Conservation (phyloP, 30 jellyfish, hydroid and myxozoan genomes). For the Cassiopea xamachana region DNA sequence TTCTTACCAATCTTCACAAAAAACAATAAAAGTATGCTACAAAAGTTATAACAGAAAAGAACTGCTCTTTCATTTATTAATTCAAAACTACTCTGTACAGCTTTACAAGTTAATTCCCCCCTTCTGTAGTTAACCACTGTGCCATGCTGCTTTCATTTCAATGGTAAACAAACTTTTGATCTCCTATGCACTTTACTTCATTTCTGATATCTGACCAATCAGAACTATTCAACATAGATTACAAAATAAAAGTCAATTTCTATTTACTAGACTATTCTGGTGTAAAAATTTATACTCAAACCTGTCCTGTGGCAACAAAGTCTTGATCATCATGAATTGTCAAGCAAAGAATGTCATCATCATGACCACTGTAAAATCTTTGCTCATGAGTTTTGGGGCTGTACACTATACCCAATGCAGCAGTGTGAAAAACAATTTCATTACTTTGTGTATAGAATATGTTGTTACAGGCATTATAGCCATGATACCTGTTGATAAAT, state of each 20-base stretch:
- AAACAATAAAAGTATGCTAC: background rate
- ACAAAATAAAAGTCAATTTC: no score
- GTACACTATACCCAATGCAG: conserved; percentile 93
- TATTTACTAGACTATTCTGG: no score
- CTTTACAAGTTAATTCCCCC: no score
- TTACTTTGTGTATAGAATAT: conserved; percentile 93
- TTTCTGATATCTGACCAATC: no score
- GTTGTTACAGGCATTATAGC: conserved; percentile 97
- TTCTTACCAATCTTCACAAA: conserved; percentile 80
- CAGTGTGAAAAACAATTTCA: conserved; percentile 98
- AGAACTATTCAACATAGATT: no score
- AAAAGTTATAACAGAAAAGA: background rate
- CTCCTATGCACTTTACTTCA: no score
- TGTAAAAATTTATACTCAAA: background rate
- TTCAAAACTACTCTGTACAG: no score
- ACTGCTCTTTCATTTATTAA: background rate
- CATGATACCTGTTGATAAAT: conserved; percentile 84
- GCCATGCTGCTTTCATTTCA: no score
- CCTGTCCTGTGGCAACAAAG: conserved; percentile 98
- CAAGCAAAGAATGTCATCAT: conserved; percentile 92
- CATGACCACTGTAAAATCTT: conserved; percentile 94
- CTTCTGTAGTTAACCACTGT: no score
- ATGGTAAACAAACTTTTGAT: no score
- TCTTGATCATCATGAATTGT: conserved; percentile 95
- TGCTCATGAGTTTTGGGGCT: conserved; percentile 96